A percentile compares a stretch with the other conserved stretches of the same genome.
phyloP scores from a whole-genome alignment of 2,113 vertebrate genomes.

The Antigone vipio region DNA sequence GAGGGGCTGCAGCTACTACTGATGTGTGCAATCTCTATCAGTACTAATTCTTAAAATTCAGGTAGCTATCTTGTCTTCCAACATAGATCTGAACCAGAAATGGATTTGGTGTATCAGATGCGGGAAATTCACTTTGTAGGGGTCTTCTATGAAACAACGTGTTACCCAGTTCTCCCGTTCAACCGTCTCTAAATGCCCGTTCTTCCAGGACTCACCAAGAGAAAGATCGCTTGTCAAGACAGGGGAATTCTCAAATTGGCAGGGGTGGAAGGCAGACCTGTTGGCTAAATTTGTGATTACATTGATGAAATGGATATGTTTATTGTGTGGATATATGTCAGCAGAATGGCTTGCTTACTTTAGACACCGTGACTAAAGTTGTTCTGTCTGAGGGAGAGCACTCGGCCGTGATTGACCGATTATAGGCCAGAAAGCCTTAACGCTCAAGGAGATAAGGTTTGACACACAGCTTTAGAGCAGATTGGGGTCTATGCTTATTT shows the following conservation, averaged over 20 bases:
- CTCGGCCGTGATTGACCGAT: neutral
- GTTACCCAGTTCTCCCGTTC: rapidly evolving
- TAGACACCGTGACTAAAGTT: neutral
- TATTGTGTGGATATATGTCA: neutral
- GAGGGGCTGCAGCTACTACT: neutral
- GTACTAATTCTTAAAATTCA: neutral
- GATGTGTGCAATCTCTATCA: neutral
- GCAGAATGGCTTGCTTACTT: neutral
- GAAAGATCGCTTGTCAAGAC: neutral
- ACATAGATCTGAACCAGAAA: neutral
- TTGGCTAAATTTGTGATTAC: neutral
- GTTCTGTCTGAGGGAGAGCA: neutral
- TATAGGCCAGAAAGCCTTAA: neutral
- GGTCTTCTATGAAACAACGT: neutral
- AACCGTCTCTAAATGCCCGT: neutral
- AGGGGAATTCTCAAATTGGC: neutral
- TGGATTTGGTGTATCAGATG: neutral
- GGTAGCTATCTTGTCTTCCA: neutral
- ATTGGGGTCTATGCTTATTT: neutral
- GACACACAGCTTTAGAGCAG: neutral
- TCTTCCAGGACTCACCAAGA: neutral
- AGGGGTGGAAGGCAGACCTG: neutral
- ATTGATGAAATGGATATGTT: neutral
- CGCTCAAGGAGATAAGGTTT: neutral
- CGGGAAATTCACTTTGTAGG: neutral